A percentile compares a stretch with the other conserved stretches of the same genome.
These are phyloP conservation scores for Diuraphis noxia DNA, from an alignment of 1,140 invertebrate species.

Conservation along the genomic window DNA sequence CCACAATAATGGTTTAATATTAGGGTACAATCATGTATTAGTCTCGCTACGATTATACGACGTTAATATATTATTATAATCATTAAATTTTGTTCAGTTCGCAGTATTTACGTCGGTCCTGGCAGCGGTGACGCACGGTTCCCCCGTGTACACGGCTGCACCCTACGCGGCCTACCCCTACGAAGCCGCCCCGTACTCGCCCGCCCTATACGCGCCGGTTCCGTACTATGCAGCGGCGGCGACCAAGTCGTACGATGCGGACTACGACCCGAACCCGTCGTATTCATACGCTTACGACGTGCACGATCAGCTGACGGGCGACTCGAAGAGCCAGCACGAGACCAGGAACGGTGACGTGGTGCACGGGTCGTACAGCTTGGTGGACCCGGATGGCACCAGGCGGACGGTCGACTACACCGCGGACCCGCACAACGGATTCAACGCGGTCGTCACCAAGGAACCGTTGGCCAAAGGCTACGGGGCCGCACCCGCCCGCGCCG, in stretches of 20 bases:
- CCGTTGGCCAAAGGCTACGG: conserved; percentile 59
- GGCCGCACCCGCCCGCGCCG: conserved; percentile 66
- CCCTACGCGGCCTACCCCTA: conserved; percentile 28
- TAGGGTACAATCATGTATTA: not conserved
- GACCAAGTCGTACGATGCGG: conserved; percentile 30
- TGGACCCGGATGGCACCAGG: conserved; percentile 59
- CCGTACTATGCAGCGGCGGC: conserved; percentile 51
- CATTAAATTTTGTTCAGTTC: not conserved
- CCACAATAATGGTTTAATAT: not conserved
- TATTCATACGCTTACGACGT: conserved; percentile 72
- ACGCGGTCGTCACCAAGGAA: conserved; percentile 57
- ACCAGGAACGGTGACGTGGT: conserved; percentile 70
- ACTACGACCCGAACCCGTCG: conserved; percentile 56
- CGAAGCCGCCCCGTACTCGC: conserved; percentile 20
- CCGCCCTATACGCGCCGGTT: not conserved
- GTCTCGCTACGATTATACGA: too few species aligned
- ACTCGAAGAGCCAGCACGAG: conserved; percentile 71
- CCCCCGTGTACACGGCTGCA: conserved; percentile 25
- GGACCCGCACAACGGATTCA: conserved; percentile 57
- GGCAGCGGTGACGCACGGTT: not conserved
- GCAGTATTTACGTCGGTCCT: not conserved
- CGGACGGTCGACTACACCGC: conserved; percentile 58
- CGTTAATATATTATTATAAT: too few species aligned
- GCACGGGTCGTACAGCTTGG: conserved; percentile 68
- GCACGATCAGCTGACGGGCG: conserved; percentile 69